Conservation (phyloP, 1,140 invertebrate genomes). For the Limonius californicus region DNA sequence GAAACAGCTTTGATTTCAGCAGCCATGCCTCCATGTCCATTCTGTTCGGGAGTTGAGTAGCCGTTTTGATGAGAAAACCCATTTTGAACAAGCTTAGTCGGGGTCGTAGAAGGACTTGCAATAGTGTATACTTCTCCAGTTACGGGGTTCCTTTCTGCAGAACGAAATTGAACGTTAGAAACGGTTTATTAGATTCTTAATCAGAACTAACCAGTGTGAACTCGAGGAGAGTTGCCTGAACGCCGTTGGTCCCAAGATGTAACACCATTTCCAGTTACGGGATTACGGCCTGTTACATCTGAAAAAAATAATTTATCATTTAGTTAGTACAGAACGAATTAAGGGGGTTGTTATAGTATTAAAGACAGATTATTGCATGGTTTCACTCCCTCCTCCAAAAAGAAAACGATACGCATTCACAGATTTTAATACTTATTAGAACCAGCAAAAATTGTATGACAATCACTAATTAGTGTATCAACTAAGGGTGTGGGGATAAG, state of each 20-base stretch:
- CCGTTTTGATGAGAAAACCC: constrained; percentile 31
- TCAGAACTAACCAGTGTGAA: constrained; percentile 31
- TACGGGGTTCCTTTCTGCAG: constrained; percentile 43
- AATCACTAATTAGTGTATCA: no score
- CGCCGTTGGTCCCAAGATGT: constrained; percentile 38
- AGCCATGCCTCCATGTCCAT: constrained; percentile 19
- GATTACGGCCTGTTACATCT: constrained; percentile 50
- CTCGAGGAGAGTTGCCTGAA: constrained; percentile 27
- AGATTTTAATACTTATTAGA: no score
- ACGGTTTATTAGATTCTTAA: background rate
- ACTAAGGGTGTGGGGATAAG: no score
- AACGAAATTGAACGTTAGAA: background rate
- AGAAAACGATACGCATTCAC: no score
- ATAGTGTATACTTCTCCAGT: constrained; percentile 44
- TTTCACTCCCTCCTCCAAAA: no score
- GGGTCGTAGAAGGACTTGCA: constrained; percentile 35
- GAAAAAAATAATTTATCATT: constrained; percentile 20
- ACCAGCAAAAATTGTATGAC: no score
- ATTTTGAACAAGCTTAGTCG: constrained; percentile 37
- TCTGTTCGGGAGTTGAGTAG: constrained; percentile 20
- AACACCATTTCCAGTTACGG: constrained; percentile 56
- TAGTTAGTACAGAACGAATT: no score
- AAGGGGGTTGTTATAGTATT: no score
- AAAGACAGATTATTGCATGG: no score
- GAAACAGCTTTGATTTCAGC: background rate